phyloP scores from a whole-genome alignment of 2,113 vertebrate genomes.

The Gymnorhina tibicen region DNA sequence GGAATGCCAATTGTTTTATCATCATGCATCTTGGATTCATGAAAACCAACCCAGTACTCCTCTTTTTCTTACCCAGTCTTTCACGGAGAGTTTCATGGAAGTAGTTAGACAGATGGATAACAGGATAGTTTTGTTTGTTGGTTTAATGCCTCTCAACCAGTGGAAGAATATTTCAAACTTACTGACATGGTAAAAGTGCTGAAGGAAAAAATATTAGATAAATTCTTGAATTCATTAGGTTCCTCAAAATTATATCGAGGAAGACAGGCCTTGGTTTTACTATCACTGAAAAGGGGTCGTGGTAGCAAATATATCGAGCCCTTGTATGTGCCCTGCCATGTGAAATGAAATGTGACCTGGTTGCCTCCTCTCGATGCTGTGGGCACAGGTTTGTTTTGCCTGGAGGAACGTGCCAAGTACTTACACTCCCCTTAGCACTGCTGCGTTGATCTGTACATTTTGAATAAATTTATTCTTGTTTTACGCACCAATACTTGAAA shows the following conservation, averaged over 20 bases:
- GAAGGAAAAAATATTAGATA: neutral
- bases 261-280: neutral
- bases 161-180: neutral
- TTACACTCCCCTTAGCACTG: neutral
- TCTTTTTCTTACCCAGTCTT: neutral
- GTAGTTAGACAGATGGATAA: neutral
- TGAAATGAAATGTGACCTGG: neutral
- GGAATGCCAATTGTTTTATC: rapidly evolving
- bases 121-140: neutral
- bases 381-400: neutral
- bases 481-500: neutral
- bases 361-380: neutral
- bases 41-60: neutral
- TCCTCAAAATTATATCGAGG: neutral
- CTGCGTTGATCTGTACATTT: neutral
- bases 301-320: neutral
- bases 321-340: neutral
- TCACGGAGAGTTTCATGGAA: neutral
- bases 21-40: neutral
- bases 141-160: neutral
- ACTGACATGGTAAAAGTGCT: neutral
- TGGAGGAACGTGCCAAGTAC: neutral
- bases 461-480: neutral
- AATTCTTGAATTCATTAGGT: neutral
- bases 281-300: neutral